Evolutionary conservation across 2,113 vertebrate genomes (phyloP), one percentile per base, ranked within the genome.

Genomic region (Brachyistius frenatus): DNA sequence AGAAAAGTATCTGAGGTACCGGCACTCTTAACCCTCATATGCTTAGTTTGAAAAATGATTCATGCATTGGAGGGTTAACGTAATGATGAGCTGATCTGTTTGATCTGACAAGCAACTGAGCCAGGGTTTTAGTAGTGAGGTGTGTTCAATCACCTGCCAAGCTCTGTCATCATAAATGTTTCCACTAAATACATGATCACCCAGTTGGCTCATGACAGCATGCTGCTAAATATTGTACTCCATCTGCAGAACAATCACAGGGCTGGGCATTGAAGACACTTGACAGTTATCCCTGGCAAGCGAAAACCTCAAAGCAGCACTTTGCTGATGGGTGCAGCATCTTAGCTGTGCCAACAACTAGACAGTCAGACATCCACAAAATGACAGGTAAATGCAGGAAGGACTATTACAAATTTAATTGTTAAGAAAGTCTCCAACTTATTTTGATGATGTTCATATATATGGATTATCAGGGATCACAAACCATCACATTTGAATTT

Each of bases 261-360:
- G 86, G 88, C 86, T 23, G 78, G 89, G 10, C 80, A 83, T 84
- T 88, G 91, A 90, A 85, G 88, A 13, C 90, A 94, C 85, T 80
- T 93, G 94, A 96, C 95, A 95, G 90, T 93, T 93, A 94, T 94
- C 91, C 93, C 83, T 63, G 58, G 75, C 84, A n/a, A 91, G 76
- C 88, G 23, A 89, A 86, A 89, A 81, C 88, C 83, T 82, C 61
- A 86, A 90, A 81, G 87, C 90, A 90, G 88, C 86, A 79, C 93
- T 94, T 89, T 93, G 92, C 90, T 52, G 70, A 93, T 81, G 92
- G 85, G 80, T 94, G 92, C 93, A 94, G 84, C 84, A 84, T 16
- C 77, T 91, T 71, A 58, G 1, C 67, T 13, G n/a, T 77, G 50
- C 78, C 44, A 1, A 73, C 93, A 89, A 89, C 88, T 93, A 88